Evolutionary conservation across 2,797 vertebrate genomes (phyloP), one percentile per base, ranked within the genome.

Genomic region (Margarornis squamiger): DNA sequence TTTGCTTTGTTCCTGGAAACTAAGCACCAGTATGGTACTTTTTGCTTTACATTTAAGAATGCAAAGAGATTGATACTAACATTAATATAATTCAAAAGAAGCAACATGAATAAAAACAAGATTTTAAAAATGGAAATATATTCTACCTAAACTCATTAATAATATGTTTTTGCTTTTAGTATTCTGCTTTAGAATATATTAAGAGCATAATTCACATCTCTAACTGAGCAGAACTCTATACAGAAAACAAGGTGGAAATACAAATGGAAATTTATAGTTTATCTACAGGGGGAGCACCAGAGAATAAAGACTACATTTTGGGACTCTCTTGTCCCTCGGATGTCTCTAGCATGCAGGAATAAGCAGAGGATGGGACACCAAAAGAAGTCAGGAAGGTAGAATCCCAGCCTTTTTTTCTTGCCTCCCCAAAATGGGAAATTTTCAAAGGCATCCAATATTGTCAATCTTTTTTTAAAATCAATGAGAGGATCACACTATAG

Each of bases 111-210:
- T 79, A 91, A 93, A 86, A 95, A 67, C 54, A 34, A 83, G 54
- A 92, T 78, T 36, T 82, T 24, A 85, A 83, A 82, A 74, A 91
- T 86, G 51, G 66, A 86, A 86, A 93, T 90, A 43, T 77, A 72
- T 86, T 91, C 85, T 72, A 62, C 57, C 8, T 72, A 52, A 94
- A 89, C 20, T 73, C 57, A 59, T 38, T 87, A 91, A 74, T 90
- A 74, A 85, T 45, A 34, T 0, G 2, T 0, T 77, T 91, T 80
- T 77, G 32, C 38, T 62, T 92, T 91, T 68, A 87, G 18, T 92
- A 80, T 71, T 88, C 61, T 93, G 20, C 46, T 67, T 83, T 77
- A 58, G 26, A 74, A 91, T 92, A 77, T 36, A 87, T 80, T 86
- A 72, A 72, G 58, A 74, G 14, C 48, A 86, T 74, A 91, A 90